These are phyloP conservation scores for Lamprologus ornatipinnis DNA, from an alignment of 2,113 vertebrate species.

Conservation along the genomic window DNA sequence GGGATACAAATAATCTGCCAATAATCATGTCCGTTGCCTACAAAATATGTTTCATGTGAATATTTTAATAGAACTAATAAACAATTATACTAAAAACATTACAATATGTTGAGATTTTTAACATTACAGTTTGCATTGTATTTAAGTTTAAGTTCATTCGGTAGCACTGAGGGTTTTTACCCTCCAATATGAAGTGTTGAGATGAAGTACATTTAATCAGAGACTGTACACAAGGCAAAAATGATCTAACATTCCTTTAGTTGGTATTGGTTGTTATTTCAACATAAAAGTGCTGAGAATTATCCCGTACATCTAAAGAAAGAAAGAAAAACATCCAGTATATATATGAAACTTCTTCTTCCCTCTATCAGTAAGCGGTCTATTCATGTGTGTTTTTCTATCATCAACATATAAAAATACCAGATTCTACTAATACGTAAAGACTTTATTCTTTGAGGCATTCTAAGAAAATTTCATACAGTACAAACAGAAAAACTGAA, in stretches of 20 bases:
- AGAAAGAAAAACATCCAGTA: neutral
- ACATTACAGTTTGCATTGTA: neutral
- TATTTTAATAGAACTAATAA: neutral
- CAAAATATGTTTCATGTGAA: neutral
- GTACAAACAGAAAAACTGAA: neutral
- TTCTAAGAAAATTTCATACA: conserved; percentile 3
- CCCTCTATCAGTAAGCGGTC: neutral
- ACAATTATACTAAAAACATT: neutral
- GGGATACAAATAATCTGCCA: neutral
- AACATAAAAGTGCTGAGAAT: neutral
- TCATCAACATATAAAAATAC: neutral
- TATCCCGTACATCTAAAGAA: neutral
- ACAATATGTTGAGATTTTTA: neutral
- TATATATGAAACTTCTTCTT: neutral
- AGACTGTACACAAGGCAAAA: neutral
- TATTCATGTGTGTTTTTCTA: neutral
- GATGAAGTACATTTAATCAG: neutral
- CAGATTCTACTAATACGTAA: neutral
- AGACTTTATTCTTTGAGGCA: neutral
- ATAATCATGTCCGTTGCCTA: neutral
- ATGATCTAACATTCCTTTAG: neutral
- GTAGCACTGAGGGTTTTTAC: neutral
- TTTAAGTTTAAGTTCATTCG: neutral
- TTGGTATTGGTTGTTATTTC: neutral
- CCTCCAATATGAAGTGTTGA: neutral